Evolutionary conservation across 30 jellyfish, hydroid and myxozoan genomes (phyloP).

Genomic region (Nemopilema nomurai): DNA sequence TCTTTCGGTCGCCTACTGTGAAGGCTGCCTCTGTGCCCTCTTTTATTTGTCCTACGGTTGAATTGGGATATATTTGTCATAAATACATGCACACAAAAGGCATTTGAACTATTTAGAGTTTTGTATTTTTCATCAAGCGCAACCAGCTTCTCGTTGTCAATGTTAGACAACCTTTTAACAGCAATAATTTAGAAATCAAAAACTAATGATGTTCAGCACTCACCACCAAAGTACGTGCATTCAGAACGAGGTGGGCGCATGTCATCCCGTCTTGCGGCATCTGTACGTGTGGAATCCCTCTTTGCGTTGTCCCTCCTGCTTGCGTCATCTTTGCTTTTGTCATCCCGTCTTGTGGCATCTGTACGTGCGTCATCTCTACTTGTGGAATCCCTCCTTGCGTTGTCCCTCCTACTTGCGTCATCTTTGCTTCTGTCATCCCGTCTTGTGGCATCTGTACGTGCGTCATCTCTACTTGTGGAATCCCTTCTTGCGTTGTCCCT

Average conservation of each 20-base stretch:
- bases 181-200: too few relatives aligned
- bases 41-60: not conserved
- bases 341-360: slow-evolving; percentile 1
- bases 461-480: not conserved
- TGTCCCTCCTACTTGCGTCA: not conserved
- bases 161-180: too few relatives aligned
- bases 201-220: too few relatives aligned
- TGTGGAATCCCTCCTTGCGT: too few relatives aligned
- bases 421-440: not conserved
- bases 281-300: not conserved
- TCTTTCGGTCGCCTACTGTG: not conserved
- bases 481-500: too few relatives aligned
- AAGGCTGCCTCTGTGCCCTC: not conserved
- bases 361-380: not conserved
- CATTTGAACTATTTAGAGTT: too few relatives aligned
- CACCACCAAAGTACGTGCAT: too few relatives aligned
- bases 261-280: not conserved
- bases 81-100: too few relatives aligned
- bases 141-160: too few relatives aligned
- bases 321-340: not conserved
- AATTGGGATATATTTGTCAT: not conserved
- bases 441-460: not conserved
- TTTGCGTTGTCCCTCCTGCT: not conserved
- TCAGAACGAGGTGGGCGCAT: not conserved
- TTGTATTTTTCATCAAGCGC: too few relatives aligned